phyloP scores from a whole-genome alignment of 2,797 vertebrate genomes.

The Alosa sapidissima region DNA sequence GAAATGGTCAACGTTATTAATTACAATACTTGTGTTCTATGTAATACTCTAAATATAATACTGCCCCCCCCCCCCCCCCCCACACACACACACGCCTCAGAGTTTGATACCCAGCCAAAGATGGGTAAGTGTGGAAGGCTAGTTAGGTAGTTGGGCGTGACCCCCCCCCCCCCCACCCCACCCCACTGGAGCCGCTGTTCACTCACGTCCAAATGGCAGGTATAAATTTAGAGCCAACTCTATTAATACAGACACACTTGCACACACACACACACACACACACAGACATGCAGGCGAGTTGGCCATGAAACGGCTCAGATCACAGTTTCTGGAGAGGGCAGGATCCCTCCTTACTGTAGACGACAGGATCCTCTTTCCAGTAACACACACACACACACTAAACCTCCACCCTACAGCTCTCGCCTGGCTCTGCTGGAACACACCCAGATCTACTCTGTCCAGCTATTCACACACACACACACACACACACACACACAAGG shows the following conservation, averaged over 20 bases:
- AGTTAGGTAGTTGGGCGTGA: constrained; percentile 2
- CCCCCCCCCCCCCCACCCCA: neutral
- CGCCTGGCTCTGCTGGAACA: neutral
- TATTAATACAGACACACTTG: neutral
- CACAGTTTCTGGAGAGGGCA: neutral
- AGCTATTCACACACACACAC: neutral
- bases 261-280: constrained; percentile 13
- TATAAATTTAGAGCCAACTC: neutral
- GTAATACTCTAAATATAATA: constrained; percentile 52
- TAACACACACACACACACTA: constrained; percentile 26
- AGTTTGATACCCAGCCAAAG: constrained; percentile 73
- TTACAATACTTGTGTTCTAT: neutral
- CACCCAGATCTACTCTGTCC: neutral
- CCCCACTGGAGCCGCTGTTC: constrained; percentile 23
- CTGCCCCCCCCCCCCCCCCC: neutral
- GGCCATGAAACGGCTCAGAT: neutral
- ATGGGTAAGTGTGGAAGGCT: constrained; percentile 69
- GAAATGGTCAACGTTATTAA: too few relatives aligned
- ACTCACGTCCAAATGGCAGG: constrained; percentile 11
- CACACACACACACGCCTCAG: constrained; percentile 22
- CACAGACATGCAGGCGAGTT: neutral
- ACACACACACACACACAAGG: constrained; percentile 62
- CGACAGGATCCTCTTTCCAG: constrained; percentile 8
- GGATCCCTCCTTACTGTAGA: neutral
- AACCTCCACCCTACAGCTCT: neutral